A percentile compares a stretch with the other conserved stretches of the same genome.
These are phyloP conservation scores for Craseonycteris thonglongyai DNA, from an alignment of 2,113 vertebrate species.

Conservation along the genomic window DNA sequence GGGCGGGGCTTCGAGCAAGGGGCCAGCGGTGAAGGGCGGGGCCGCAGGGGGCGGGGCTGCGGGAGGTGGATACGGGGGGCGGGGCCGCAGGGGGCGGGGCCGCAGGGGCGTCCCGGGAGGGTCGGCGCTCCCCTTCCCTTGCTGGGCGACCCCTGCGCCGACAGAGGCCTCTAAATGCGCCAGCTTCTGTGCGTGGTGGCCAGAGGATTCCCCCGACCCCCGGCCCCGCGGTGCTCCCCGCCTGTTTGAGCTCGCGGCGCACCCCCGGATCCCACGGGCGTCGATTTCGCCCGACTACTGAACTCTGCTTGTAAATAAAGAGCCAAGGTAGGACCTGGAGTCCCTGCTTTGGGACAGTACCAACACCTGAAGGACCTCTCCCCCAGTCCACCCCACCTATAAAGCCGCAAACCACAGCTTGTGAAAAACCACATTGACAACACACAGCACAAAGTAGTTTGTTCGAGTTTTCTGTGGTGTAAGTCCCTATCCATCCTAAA, in stretches of 20 bases:
- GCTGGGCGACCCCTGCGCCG: accelerated
- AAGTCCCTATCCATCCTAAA: not conserved
- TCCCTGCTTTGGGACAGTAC: not conserved
- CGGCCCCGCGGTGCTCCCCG: accelerated
- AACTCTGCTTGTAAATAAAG: not conserved
- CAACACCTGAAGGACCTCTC: not conserved
- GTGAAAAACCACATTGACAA: not conserved
- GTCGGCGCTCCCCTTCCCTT: accelerated
- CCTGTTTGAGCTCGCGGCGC: not conserved
- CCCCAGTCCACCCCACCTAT: not conserved
- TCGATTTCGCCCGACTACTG: not conserved
- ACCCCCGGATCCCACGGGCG: not conserved
- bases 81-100: accelerated
- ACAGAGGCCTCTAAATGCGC: slow-evolving; percentile 7
- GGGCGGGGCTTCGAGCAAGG: not conserved
- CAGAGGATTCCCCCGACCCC: accelerated
- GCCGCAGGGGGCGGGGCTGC: accelerated
- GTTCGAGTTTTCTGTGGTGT: not conserved
- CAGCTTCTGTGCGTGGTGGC: not conserved
- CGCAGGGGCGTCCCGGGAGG: not conserved
- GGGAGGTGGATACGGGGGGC: not conserved
- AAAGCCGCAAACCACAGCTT: not conserved
- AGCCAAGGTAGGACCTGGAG: not conserved
- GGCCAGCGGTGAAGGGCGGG: too few species aligned
- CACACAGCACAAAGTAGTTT: not conserved